Conservation (phyloP, 1,140 invertebrate genomes). For the Zophobas atratus region DNA sequence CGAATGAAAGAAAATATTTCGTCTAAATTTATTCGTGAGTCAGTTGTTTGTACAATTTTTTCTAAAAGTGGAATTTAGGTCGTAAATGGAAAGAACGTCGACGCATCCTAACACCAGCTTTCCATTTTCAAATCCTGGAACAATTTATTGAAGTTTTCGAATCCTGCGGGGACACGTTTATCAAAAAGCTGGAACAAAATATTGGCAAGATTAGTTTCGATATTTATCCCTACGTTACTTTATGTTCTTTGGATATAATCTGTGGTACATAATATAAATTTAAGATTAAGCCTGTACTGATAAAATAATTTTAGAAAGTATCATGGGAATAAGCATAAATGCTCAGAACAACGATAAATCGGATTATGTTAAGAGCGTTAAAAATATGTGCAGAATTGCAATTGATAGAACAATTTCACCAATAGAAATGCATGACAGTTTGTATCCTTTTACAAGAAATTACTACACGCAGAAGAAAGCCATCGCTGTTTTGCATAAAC, state of each 20-base stretch:
- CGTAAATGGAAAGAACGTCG: conserved; percentile 44
- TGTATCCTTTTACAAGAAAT: not conserved
- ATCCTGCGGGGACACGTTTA: conserved; percentile 60
- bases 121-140: conserved; percentile 65
- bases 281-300: too few relatives aligned
- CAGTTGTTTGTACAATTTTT: too few relatives aligned
- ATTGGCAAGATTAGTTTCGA: conserved; percentile 58
- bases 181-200: conserved; percentile 60
- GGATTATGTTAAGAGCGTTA: conserved; percentile 3
- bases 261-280: too few relatives aligned
- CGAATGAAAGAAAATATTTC: too few relatives aligned
- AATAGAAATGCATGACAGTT: not conserved
- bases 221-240: conserved; percentile 75
- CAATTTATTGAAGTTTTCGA: conserved; percentile 64
- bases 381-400: not conserved
- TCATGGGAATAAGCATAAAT: not conserved
- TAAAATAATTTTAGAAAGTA: conserved; percentile 68
- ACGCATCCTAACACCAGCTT: conserved; percentile 60
- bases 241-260: conserved; percentile 82
- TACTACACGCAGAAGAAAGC: not conserved
- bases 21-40: too few relatives aligned
- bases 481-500: conserved; percentile 62
- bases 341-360: not conserved
- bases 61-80: not conserved
- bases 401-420: not conserved